phyloP scores from a whole-genome alignment of 1,140 invertebrate genomes.

The Cotesia typhae region DNA sequence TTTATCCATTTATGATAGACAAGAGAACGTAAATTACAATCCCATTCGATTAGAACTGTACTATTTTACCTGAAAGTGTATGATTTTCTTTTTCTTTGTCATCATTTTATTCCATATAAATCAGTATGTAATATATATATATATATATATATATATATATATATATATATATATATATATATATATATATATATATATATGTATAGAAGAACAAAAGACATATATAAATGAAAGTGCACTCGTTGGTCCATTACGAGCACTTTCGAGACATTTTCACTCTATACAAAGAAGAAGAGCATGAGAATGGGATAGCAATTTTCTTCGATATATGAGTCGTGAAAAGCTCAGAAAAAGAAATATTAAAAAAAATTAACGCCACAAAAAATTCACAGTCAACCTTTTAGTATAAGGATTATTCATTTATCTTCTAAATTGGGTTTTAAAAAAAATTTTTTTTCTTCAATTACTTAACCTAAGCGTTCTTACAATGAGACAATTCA shows the following conservation, averaged over 20 bases:
- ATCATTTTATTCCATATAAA: too few species aligned
- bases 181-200: too few species aligned
- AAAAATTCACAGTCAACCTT: slow-evolving; percentile 10
- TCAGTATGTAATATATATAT: too few species aligned
- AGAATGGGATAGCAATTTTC: slow-evolving; percentile 15
- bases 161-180: neutral
- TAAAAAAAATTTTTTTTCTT: neutral
- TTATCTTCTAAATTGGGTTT: neutral
- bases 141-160: neutral
- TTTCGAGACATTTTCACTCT: slow-evolving; percentile 16
- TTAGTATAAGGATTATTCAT: neutral
- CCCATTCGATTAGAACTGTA: too few species aligned
- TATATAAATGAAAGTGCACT: slow-evolving; percentile 25
- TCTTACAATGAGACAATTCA: too few species aligned
- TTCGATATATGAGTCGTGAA: slow-evolving; percentile 20
- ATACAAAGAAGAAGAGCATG: slow-evolving; percentile 17
- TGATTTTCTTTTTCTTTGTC: too few species aligned
- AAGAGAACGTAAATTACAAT: too few species aligned
- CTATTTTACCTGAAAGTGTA: too few species aligned
- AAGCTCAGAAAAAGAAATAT: neutral
- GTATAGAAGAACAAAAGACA: neutral
- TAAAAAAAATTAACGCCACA: neutral
- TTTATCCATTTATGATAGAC: too few species aligned
- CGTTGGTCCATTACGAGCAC: slow-evolving; percentile 22
- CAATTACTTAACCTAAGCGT: too few species aligned